Evolutionary conservation across 1,140 invertebrate species (phyloP).

Genomic region (Drosophila bifasciata): DNA sequence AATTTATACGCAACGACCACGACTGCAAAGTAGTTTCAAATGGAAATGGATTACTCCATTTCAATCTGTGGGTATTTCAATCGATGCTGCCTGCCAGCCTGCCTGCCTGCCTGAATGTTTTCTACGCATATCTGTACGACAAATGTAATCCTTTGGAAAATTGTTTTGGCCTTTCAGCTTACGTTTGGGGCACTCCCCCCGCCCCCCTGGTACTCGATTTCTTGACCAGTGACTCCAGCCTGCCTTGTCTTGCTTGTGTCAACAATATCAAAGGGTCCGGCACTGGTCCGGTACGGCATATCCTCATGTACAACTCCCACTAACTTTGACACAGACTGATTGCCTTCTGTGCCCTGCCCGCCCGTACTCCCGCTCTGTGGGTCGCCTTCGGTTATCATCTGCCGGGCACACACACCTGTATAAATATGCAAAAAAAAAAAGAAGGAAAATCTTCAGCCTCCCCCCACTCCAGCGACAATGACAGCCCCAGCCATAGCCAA

Average conservation of each 20-base stretch:
- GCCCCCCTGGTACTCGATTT: background rate
- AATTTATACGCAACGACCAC: too few species aligned
- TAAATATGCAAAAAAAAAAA: slow-evolving; percentile 52
- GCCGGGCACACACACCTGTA: slow-evolving; percentile 45
- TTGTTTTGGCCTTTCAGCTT: slow-evolving; percentile 26
- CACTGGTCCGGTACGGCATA: too few species aligned
- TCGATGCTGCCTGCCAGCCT: too few species aligned
- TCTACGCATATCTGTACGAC: slow-evolving; percentile 51
- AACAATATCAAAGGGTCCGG: slow-evolving; percentile 56
- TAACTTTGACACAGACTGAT: slow-evolving; percentile 62
- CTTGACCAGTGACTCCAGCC: background rate
- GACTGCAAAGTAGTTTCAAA: too few species aligned
- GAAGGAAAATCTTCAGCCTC: too few species aligned
- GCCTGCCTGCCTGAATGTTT: too few species aligned
- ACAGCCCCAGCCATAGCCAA: slow-evolving; percentile 30
- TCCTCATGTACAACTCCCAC: slow-evolving; percentile 24
- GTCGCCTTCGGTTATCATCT: slow-evolving; percentile 51
- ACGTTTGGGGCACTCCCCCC: too few species aligned
- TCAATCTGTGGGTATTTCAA: too few species aligned
- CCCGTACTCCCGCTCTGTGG: background rate
- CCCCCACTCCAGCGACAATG: slow-evolving; percentile 12
- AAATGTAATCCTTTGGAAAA: slow-evolving; percentile 61
- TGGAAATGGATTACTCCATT: too few species aligned
- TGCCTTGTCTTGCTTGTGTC: slow-evolving; percentile 42
- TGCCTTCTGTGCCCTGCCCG: slow-evolving; percentile 31